Base-by-base conservation (phyloP, 2,888 invertebrate genomes). In the Entomobrya multifasciata region DNA sequence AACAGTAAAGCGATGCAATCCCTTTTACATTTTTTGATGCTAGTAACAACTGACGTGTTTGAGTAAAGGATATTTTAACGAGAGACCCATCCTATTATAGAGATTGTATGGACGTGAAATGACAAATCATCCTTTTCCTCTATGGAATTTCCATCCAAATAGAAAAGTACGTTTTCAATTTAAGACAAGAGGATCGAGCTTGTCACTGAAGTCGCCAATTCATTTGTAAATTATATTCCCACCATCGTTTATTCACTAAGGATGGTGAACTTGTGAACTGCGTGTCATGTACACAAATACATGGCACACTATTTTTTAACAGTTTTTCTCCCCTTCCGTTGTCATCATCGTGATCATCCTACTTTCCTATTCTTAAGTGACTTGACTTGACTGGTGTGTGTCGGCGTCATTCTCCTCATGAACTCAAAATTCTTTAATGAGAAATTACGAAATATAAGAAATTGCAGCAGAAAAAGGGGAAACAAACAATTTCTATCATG, bases 91-190 rank as follows among this genome's bases (percentile, higher is more conserved):
- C 60, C 15, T 8, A 65, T 30, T 47, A 65, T 70, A 74, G 60
- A 30, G 8, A 36, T 36, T 36, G 5, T 36, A 17, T 22, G 30
- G 72, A 74, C 27, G 57, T 20, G 72, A 47, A 74, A 74, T 82
- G 82, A 82, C 72, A 72, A 82, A 82, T 72, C 74, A 74, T 82
- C 60, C 17, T 82, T 52, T 81, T 41, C 60, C 60, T 44, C 11
- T 20, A 22, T 1, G 25, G 44, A 25, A 1, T 47, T 44, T 67
- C 17, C 44, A n/a, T 65, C 65, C 6, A 3, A 67, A 22, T 44
- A 22, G 44, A 20, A 67, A 47, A 47, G 8, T 0, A 2, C 17
- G 17, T 36, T 65, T 20, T 20, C 22, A 67, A 47, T 47, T 22
- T 44, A 36, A 36, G 47, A 67, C 67, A 67, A 25, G 44, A 30